A percentile compares a stretch with the other conserved stretches of the same genome.
Conservation (phyloP, 92 coral and sea anemone genomes). For the Porites cylindrica region DNA sequence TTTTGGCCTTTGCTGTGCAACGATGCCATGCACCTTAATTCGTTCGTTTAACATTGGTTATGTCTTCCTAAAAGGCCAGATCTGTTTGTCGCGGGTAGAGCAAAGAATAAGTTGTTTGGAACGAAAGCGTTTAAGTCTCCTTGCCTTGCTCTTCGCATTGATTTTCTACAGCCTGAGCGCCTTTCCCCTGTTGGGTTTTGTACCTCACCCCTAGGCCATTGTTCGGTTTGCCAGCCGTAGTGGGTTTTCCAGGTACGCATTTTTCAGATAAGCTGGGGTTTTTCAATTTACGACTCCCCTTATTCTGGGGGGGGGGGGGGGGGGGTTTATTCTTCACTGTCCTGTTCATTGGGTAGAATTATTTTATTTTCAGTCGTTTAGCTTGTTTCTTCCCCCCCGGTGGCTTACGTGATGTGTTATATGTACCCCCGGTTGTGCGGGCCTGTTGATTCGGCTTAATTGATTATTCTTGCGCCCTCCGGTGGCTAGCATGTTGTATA, state of each 20-base stretch:
- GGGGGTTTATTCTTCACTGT: background rate
- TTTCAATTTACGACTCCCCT: background rate
- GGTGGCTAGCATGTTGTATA: too few relatives aligned
- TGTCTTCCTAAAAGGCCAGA: conserved; percentile 12
- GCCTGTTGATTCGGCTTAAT: too few relatives aligned
- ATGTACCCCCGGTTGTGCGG: background rate
- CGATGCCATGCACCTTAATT: conserved; percentile 1
- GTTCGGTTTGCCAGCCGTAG: conserved; percentile 28
- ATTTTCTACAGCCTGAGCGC: background rate
- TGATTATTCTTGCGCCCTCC: too few relatives aligned
- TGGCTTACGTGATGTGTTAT: background rate
- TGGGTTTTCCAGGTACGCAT: conserved; percentile 3
- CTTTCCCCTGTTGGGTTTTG: background rate
- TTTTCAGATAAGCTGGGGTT: background rate
- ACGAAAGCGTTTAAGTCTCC: conserved; percentile 11
- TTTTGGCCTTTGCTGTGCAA: conserved; percentile 9
- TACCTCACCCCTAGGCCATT: conserved; percentile 1
- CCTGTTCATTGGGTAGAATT: background rate
- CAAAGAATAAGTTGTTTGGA: conserved; percentile 32
- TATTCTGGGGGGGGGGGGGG: conserved; percentile 2
- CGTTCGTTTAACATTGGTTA: background rate
- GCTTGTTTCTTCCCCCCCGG: background rate
- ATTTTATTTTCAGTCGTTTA: conserved; percentile 19
- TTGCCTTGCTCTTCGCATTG: conserved; percentile 29
- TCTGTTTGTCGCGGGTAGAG: conserved; percentile 1